A percentile compares a stretch with the other conserved stretches of the same genome.
phyloP scores from a whole-genome alignment of 2,113 vertebrate genomes.

The Pterocles orientalis region DNA sequence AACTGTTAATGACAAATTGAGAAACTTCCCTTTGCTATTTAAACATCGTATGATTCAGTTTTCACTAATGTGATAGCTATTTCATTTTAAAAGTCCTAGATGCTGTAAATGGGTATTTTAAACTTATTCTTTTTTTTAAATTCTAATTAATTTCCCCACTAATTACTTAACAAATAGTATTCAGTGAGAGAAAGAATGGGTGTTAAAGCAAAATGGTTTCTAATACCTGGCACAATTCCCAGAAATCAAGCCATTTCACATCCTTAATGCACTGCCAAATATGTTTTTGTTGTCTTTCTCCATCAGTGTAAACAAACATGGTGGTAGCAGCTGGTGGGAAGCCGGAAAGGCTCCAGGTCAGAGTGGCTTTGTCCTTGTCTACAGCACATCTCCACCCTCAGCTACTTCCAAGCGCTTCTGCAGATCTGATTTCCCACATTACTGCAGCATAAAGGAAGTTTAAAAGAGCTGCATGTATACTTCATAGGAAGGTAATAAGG shows the following conservation, averaged over 20 bases:
- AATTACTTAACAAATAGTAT: constrained; percentile 70
- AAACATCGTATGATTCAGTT: constrained; percentile 41
- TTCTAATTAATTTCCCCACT: constrained; percentile 64
- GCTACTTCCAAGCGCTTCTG: constrained; percentile 32
- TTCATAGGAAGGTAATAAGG: constrained; percentile 78
- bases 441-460: constrained; percentile 59
- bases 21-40: constrained; percentile 60
- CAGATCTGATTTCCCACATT: constrained; percentile 55
- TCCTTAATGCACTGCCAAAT: constrained; percentile 56
- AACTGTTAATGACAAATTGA: constrained; percentile 61
- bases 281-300: constrained; percentile 72
- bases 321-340: not conserved
- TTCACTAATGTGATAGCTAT: constrained; percentile 55
- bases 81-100: constrained; percentile 69
- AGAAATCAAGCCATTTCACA: constrained; percentile 64
- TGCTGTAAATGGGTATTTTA: constrained; percentile 33
- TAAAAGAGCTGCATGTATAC: constrained; percentile 50
- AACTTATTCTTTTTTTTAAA: constrained; percentile 59
- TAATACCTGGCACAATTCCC: constrained; percentile 72
- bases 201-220: constrained; percentile 70
- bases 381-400: constrained; percentile 38
- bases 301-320: constrained; percentile 68
- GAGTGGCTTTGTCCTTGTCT: constrained; percentile 9
- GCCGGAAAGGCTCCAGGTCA: not conserved
- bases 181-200: constrained; percentile 51